Base-by-base conservation (phyloP, 2,113 vertebrate species). In the Meriones unguiculatus region DNA sequence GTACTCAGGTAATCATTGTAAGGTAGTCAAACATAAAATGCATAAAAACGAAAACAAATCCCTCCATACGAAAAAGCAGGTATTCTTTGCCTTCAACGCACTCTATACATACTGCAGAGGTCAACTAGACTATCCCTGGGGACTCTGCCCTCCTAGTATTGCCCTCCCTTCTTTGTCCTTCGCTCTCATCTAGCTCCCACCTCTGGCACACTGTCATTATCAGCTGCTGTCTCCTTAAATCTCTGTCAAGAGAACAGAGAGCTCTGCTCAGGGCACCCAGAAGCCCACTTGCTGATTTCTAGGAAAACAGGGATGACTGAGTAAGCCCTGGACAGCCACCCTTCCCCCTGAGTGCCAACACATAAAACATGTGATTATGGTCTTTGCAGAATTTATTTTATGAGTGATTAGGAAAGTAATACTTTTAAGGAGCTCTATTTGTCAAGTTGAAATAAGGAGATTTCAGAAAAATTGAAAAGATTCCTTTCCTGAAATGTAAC, bases 381-480 rank as follows among this genome's bases (percentile, higher is more conserved):
- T 81, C 59, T 93, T 78, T 7, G 9, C 35, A 97, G 76, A 20
- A 46, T n/a, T 92, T 41, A 11, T 96, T 93, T 96, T 86, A 41
- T 17, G 10, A 54, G 73, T 82, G 73, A 70, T 7, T 28, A 62
- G 87, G 82, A 24, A 85, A 82, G 54, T 25, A 52, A 28, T 64
- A 41, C 13, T 57, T 72, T 38, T 50, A 30, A 32, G 12, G 14
- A 38, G 69, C 70, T 78, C 17, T 11, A 38, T 57, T 91, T 91
- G 75, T 62, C 32, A 92, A 76, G 81, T 52, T 52, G 12, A 91
- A 85, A n/a, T 65, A 18, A 80, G 20, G 20, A 28, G 7, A 7
- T 59, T 28, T 92, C 41, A 4, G 28, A 87, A 72, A 80, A n/a
- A 57, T 2, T 25, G 59, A 85, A 38, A n/a, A 81, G 52, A 46